These are phyloP conservation scores for Tinea pellionella DNA, from an alignment of 2,888 invertebrate genomes.

Conservation along the genomic window DNA sequence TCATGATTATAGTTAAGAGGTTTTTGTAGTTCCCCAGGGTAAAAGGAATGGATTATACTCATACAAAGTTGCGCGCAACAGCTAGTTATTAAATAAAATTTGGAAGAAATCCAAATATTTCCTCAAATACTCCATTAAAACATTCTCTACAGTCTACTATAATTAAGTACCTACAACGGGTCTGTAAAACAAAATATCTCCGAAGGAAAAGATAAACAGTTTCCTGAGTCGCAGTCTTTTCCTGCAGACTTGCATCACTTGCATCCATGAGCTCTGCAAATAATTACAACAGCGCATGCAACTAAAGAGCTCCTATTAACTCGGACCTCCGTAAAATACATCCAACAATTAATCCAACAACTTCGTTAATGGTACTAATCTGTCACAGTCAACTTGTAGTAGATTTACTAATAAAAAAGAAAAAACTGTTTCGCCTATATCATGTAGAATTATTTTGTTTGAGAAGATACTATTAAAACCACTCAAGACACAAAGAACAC, in stretches of 20 bases:
- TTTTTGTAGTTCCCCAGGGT: no score
- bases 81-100: no score
- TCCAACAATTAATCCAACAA: background rate
- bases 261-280: background rate
- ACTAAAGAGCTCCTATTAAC: constrained; percentile 4
- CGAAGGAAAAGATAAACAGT: constrained; percentile 6
- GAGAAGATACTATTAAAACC: no score
- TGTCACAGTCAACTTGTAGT: background rate
- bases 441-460: no score
- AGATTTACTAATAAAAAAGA: no score
- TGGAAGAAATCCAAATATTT: no score
- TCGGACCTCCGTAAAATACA: background rate
- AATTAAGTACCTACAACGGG: background rate
- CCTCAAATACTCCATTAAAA: background rate
- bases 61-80: no score
- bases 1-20: no score
- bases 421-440: no score
- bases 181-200: constrained; percentile 3
- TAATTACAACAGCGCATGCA: constrained; percentile 8
- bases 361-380: constrained; percentile 2
- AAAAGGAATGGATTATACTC: no score
- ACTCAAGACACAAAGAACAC: no score
- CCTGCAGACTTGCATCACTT: constrained; percentile 4
- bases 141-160: background rate
- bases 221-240: constrained; percentile 5